Evolutionary conservation across 2,888 invertebrate species (phyloP).

Genomic region (Oscheius sp.): DNA sequence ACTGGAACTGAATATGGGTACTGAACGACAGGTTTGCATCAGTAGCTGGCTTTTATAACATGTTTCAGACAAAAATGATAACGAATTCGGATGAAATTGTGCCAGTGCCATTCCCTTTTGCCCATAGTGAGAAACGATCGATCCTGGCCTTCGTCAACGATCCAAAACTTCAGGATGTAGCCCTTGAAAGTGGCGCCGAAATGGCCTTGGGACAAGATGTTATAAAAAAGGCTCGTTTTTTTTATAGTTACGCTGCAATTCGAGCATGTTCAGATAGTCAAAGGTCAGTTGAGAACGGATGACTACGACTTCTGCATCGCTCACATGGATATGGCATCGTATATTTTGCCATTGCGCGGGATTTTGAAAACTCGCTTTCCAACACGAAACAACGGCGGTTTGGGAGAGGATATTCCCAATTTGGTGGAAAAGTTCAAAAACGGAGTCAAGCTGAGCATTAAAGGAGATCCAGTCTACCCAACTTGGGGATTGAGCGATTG

Average conservation of each 20-base stretch:
- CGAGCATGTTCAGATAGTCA: slow-evolving; percentile 60
- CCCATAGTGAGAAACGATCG: slow-evolving; percentile 71
- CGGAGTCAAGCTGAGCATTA: slow-evolving; percentile 67
- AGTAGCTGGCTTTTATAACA: not conserved
- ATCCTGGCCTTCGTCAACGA: slow-evolving; percentile 70
- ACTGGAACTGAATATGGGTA: slow-evolving; percentile 86
- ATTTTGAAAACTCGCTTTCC: slow-evolving; percentile 70
- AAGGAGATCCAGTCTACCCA: slow-evolving; percentile 66
- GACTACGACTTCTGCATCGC: slow-evolving; percentile 73
- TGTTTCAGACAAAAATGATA: slow-evolving; percentile 69
- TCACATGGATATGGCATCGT: slow-evolving; percentile 65
- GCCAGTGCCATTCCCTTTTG: slow-evolving; percentile 69
- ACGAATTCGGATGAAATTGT: slow-evolving; percentile 68
- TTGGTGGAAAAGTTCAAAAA: slow-evolving; percentile 68
- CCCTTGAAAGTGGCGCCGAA: slow-evolving; percentile 70
- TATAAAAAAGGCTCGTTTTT: slow-evolving; percentile 65
- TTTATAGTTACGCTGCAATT: not conserved
- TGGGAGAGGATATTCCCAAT: slow-evolving; percentile 66
- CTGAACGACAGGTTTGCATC: slow-evolving; percentile 79
- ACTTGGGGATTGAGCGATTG: slow-evolving; percentile 69
- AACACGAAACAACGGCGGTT: slow-evolving; percentile 67
- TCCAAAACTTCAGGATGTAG: slow-evolving; percentile 64
- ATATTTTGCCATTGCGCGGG: slow-evolving; percentile 68
- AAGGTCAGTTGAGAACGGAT: slow-evolving; percentile 71
- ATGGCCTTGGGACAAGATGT: slow-evolving; percentile 69